Conservation (phyloP, 2,888 invertebrate genomes). For the Brachypterus glaber region DNA sequence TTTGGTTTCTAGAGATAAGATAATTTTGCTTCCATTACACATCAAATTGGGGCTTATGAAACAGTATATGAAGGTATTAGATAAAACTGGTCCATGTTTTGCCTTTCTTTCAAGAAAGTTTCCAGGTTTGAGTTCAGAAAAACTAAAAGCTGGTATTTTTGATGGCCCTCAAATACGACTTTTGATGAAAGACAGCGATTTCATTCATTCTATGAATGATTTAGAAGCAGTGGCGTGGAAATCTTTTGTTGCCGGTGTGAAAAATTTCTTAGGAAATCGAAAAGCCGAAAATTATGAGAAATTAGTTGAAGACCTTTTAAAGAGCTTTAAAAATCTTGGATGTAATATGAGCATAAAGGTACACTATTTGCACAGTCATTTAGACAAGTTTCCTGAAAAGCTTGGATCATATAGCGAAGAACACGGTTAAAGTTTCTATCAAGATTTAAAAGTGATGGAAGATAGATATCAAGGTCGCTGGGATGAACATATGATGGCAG, state of each 20-base stretch:
- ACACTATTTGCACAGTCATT: slow-evolving; percentile 32
- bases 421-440: slow-evolving; percentile 35
- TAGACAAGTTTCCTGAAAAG: slow-evolving; percentile 34
- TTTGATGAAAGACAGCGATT: slow-evolving; percentile 8
- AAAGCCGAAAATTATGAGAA: slow-evolving; percentile 11
- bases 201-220: not conserved
- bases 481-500: slow-evolving; percentile 30
- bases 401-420: slow-evolving; percentile 31
- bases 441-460: slow-evolving; percentile 32
- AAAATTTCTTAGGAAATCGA: slow-evolving; percentile 13
- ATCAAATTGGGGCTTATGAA: slow-evolving; percentile 6
- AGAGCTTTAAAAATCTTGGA: slow-evolving; percentile 14
- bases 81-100: slow-evolving; percentile 13
- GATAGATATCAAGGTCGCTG: slow-evolving; percentile 29
- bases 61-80: slow-evolving; percentile 14
- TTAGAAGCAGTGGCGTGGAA: slow-evolving; percentile 7
- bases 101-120: slow-evolving; percentile 6
- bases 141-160: slow-evolving; percentile 14
- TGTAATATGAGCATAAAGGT: slow-evolving; percentile 32
- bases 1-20: slow-evolving; percentile 10
- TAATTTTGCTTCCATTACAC: too few relatives aligned
- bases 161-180: slow-evolving; percentile 11
- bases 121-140: slow-evolving; percentile 10
- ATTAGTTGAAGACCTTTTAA: slow-evolving; percentile 5
- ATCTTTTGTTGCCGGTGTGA: not conserved